Evolutionary conservation across 2,797 vertebrate species (phyloP), one percentile per base, ranked within the genome.

Genomic region (Sebastes trivittatus): DNA sequence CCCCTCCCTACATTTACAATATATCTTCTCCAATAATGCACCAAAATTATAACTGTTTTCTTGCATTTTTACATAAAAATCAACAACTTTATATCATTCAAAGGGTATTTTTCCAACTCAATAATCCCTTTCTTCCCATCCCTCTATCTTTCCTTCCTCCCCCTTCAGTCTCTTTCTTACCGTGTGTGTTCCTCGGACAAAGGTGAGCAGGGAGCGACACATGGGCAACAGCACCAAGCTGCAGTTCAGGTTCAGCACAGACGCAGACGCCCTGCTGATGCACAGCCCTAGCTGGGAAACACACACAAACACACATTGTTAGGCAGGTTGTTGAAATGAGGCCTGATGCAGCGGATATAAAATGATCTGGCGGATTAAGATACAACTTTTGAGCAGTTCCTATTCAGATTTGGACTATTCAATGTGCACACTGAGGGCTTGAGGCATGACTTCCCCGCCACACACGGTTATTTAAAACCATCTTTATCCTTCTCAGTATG

Each of bases 201-300:
- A 95, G 66, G 97, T 96, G 89, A 99, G 87, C 81, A 98, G 87
- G 7, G 95, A 96, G 29, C 98, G 96, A 80, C 98, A 99, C 97
- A 99, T 96, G 0, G 98, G 98, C 60, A 99, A 85, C 76, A 99
- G 95, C 79, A 98, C 96, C 60, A 99, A 92, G 90, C 97, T 97
- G 95, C 98, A 99, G 95, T 99, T 99, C 89, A 99, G 91, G 93
- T 99, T 99, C 77, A 99, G 95, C 74, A 98, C 97, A 6, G 98
- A 96, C 0, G 98, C 98, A 1, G 98, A 99, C 4, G 98, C 98
- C 94, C 98, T 96, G 94, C 98, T 99, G 91, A 99, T 90, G 92
- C 98, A 99, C 91, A 99, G 96, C 88, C 98, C 97, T 90, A 98
- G 95, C 98, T 99, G 95, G 94, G 95, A 94, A 95, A 84, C 16